Percentiles rank a stretch among this genome's conserved stretches.
Conservation (phyloP, 2,797 vertebrate genomes). For the Pantherophis vulpinus region DNA sequence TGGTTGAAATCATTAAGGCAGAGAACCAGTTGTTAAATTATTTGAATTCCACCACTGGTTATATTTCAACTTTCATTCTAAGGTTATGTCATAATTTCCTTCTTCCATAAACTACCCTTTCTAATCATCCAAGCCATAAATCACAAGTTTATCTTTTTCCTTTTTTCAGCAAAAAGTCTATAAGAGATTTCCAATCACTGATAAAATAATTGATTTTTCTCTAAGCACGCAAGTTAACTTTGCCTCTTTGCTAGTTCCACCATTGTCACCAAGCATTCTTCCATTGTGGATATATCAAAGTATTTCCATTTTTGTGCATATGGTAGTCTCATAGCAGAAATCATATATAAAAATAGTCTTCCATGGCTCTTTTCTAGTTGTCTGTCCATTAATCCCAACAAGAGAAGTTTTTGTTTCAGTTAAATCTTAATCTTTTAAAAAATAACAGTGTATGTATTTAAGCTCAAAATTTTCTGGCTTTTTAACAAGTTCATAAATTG, state of each 20-base stretch:
- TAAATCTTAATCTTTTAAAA: neutral
- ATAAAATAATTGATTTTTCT: neutral
- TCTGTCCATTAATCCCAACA: neutral
- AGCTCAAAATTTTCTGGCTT: neutral
- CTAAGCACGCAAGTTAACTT: neutral
- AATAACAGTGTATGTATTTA: neutral
- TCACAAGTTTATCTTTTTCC: neutral
- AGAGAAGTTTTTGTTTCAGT: neutral
- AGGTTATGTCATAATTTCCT: neutral
- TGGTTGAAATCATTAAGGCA: too few relatives aligned
- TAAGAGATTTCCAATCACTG: neutral
- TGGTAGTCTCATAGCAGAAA: neutral
- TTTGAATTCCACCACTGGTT: too few relatives aligned
- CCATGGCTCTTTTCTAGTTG: neutral
- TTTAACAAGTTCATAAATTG: neutral
- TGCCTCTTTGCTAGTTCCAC: neutral
- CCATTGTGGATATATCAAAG: neutral
- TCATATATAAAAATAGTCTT: neutral
- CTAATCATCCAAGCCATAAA: neutral
- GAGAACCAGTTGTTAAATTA: too few relatives aligned
- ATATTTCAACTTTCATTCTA: neutral
- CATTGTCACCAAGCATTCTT: neutral
- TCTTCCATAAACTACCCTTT: neutral
- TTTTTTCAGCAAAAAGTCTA: neutral
- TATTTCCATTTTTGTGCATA: neutral